Conservation (phyloP, 2,888 invertebrate species). For the Orthosia cruda region DNA sequence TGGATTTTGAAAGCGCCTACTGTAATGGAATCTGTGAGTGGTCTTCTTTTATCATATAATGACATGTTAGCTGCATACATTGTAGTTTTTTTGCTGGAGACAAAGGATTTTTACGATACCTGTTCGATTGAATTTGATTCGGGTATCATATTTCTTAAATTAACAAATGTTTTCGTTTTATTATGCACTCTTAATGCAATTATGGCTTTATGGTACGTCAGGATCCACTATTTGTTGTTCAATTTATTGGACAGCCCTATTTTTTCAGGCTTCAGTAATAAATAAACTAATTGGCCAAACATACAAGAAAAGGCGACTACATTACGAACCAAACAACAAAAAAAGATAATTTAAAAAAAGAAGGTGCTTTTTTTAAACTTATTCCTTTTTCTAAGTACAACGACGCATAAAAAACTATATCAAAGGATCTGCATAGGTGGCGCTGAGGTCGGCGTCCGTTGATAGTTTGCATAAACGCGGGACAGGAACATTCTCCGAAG, state of each 20-base stretch:
- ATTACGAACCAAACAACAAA: background rate
- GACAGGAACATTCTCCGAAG: conserved; percentile 46
- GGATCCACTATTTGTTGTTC: background rate
- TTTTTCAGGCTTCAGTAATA: no score
- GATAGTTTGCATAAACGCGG: conserved; percentile 54
- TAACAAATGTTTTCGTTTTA: background rate
- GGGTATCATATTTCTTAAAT: background rate
- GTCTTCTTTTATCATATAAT: conserved; percentile 30
- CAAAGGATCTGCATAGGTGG: conserved; percentile 41
- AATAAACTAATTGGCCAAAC: background rate
- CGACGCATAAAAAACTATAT: conserved; percentile 22
- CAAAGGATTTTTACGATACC: background rate
- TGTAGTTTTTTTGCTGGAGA: background rate
- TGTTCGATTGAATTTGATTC: background rate
- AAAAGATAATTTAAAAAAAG: background rate
- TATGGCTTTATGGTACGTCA: background rate
- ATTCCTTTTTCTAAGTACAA: background rate
- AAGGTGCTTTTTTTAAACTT: background rate
- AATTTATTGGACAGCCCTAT: background rate
- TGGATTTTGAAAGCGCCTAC: conserved; percentile 33
- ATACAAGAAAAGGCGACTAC: background rate
- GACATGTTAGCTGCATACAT: conserved; percentile 4
- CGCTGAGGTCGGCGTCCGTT: conserved; percentile 45
- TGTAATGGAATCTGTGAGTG: conserved; percentile 31
- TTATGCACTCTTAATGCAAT: background rate